Evolutionary conservation across 1,140 invertebrate genomes (phyloP).

Genomic region (Thaumetopoea pityocampa): DNA sequence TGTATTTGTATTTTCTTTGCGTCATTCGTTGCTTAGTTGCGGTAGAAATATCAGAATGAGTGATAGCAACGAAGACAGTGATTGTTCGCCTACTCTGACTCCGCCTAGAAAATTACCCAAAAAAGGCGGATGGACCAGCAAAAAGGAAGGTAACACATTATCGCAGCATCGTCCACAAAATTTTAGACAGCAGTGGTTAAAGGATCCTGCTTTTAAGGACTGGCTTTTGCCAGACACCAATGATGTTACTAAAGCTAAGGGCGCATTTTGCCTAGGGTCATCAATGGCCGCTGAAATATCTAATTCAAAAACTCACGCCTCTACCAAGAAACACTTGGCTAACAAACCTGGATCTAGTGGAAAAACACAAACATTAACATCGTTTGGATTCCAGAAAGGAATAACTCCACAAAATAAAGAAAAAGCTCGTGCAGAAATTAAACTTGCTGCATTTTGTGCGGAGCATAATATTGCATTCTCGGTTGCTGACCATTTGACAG

Average conservation of each 20-base stretch:
- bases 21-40: too few species aligned
- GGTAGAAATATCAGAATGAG: too few species aligned
- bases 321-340: not conserved
- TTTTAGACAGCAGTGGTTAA: not conserved
- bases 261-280: not conserved
- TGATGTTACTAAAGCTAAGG: not conserved
- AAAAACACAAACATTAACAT: not conserved
- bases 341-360: not conserved
- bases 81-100: too few species aligned
- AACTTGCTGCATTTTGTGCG: slow-evolving; percentile 1
- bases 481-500: not conserved
- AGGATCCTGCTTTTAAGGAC: not conserved
- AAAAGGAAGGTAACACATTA: not conserved
- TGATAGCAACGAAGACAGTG: too few species aligned
- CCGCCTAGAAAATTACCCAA: too few species aligned
- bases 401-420: not conserved
- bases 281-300: not conserved
- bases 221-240: not conserved
- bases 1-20: too few species aligned
- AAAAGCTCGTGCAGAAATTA: slow-evolving; percentile 1
- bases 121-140: slow-evolving; percentile 1
- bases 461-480: not conserved
- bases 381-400: not conserved
- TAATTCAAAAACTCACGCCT: not conserved
- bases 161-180: not conserved